Percentiles rank a stretch among this genome's conserved stretches.
phyloP scores from a whole-genome alignment of 2,797 vertebrate genomes.

The Acestrorhynchus altus region DNA sequence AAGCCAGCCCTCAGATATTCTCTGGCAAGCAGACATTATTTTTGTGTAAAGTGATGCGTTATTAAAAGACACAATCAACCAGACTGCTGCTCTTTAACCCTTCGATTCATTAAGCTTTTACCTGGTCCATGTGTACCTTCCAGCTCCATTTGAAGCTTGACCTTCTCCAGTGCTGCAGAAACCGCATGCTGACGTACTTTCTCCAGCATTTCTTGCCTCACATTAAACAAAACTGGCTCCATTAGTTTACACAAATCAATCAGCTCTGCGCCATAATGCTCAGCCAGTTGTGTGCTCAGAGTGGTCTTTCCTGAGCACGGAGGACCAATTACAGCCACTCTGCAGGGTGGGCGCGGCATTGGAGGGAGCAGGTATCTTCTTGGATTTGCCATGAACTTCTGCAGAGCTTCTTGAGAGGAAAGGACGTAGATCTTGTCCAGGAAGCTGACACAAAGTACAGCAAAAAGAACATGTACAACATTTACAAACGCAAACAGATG shows the following conservation, averaged over 20 bases:
- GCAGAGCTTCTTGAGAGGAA: slow-evolving; percentile 83
- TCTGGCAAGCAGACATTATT: no score
- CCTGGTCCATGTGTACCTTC: slow-evolving; percentile 58
- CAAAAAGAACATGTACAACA: background rate
- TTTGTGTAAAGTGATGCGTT: no score
- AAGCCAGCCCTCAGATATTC: no score
- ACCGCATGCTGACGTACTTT: slow-evolving; percentile 72
- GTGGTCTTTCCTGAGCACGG: slow-evolving; percentile 85
- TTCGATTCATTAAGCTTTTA: slow-evolving; percentile 11
- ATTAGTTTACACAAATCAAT: slow-evolving; percentile 80
- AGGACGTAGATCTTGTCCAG: slow-evolving; percentile 91
- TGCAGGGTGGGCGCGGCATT: slow-evolving; percentile 88
- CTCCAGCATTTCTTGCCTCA: slow-evolving; percentile 69
- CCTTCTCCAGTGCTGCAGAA: slow-evolving; percentile 71
- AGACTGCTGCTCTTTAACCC: background rate
- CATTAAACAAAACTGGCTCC: slow-evolving; percentile 64
- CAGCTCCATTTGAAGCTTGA: slow-evolving; percentile 70
- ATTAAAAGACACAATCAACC: no score
- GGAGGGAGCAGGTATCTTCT: slow-evolving; percentile 87
- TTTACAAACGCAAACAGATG: no score
- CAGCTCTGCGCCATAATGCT: slow-evolving; percentile 81
- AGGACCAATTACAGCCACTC: slow-evolving; percentile 86
- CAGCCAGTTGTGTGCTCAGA: slow-evolving; percentile 81
- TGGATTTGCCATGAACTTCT: slow-evolving; percentile 85
- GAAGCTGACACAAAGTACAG: slow-evolving; percentile 79